Conservation (phyloP, 2,797 vertebrate genomes). For the Melanotaenia pygmaea region DNA sequence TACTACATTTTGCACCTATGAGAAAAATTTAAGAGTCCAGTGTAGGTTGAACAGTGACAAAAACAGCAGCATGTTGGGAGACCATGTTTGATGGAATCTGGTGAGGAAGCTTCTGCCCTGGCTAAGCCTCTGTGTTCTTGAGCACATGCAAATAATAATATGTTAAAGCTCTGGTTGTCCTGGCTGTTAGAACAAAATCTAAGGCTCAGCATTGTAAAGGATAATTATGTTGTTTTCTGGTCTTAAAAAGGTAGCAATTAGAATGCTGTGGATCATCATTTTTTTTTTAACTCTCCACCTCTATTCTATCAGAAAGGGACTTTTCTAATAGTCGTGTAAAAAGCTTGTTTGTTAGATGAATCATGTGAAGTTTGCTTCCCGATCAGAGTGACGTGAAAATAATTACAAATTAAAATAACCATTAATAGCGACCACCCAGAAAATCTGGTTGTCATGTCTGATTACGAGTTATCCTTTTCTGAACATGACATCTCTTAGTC, state of each 20-base stretch:
- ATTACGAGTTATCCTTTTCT: not conserved
- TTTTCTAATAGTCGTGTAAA: not conserved
- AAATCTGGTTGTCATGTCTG: not conserved
- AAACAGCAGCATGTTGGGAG: conserved; percentile 1
- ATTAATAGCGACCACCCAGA: not conserved
- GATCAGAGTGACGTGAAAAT: not conserved
- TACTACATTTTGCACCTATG: not conserved
- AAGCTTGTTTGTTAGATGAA: not conserved
- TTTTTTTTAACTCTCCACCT: not conserved
- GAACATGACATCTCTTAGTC: not conserved
- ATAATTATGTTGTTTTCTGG: not conserved
- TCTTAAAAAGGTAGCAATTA: no score
- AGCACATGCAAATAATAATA: not conserved
- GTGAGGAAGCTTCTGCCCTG: not conserved
- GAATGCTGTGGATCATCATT: not conserved
- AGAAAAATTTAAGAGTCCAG: not conserved
- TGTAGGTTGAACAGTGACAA: conserved; percentile 1
- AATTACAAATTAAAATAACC: not conserved
- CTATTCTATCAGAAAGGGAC: not conserved
- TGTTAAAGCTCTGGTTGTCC: not conserved
- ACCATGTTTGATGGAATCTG: not conserved
- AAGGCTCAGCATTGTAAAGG: not conserved
- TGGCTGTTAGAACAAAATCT: not conserved
- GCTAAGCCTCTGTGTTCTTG: not conserved
- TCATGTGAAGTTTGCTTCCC: no score